These are phyloP conservation scores for Maccullochella peelii DNA, from an alignment of 2,113 vertebrate species.

Conservation along the genomic window DNA sequence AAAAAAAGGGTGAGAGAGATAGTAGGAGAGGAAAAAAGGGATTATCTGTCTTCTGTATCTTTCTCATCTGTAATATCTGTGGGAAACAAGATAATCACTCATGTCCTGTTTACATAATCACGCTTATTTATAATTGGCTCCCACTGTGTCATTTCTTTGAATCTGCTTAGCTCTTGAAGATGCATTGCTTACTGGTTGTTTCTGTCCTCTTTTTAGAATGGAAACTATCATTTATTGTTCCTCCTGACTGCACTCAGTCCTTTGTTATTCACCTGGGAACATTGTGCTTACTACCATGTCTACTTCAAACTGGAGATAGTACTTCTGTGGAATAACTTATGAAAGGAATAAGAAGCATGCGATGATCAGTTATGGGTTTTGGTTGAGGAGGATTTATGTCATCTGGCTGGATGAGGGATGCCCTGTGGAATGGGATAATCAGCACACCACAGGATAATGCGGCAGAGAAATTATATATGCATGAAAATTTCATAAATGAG, in stretches of 20 bases:
- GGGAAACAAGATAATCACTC: constrained; percentile 54
- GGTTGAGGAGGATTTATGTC: not conserved
- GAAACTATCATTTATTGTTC: not conserved
- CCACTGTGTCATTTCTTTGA: constrained; percentile 20
- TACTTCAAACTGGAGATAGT: constrained; percentile 8
- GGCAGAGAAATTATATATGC: constrained; percentile 9
- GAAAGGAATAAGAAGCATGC: constrained; percentile 1
- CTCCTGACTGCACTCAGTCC: not conserved
- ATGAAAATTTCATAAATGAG: not conserved
- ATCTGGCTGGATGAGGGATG: constrained; percentile 12
- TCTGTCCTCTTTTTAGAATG: constrained; percentile 10
- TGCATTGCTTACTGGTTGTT: not conserved
- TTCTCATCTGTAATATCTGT: constrained; percentile 23
- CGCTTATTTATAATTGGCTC: constrained; percentile 59
- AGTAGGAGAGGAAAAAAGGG: not conserved
- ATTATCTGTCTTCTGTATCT: not conserved
- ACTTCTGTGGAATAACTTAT: not conserved
- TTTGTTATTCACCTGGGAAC: constrained; percentile 13
- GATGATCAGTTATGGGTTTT: constrained; percentile 10
- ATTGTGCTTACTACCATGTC: not conserved
- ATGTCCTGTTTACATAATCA: constrained; percentile 75
- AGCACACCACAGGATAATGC: not conserved
- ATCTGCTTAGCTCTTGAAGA: constrained; percentile 13
- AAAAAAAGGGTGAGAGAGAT: not conserved
- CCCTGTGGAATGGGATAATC: constrained; percentile 8